Conservation (phyloP, 92 coral and sea anemone genomes). For the Blastomussa wellsi region DNA sequence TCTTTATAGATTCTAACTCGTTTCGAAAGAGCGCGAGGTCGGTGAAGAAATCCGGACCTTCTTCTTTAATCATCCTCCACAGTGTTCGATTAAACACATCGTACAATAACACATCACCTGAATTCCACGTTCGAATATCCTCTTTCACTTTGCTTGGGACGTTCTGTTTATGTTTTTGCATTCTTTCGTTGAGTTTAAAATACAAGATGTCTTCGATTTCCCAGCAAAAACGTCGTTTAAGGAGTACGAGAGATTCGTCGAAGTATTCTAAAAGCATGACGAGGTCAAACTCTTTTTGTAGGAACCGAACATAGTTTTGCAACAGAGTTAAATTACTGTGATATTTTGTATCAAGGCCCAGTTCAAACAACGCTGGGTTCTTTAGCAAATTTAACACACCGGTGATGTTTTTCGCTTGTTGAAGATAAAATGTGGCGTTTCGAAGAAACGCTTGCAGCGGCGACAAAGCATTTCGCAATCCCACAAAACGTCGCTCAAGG, state of each 20-base stretch:
- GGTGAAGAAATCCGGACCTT: conserved; percentile 59
- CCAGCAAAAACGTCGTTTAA: conserved; percentile 73
- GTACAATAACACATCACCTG: conserved; percentile 60
- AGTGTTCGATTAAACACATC: conserved; percentile 60
- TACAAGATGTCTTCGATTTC: conserved; percentile 59
- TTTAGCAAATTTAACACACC: conserved; percentile 13
- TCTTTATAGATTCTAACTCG: conserved; percentile 16
- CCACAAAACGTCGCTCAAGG: conserved; percentile 22
- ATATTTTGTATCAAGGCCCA: conserved; percentile 58
- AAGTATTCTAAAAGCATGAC: conserved; percentile 71
- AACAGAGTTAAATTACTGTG: conserved; percentile 45
- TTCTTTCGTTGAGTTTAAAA: conserved; percentile 64
- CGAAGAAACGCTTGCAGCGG: conserved; percentile 32
- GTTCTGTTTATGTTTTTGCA: conserved; percentile 8
- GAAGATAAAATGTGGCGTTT: conserved; percentile 12
- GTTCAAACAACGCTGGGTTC: conserved; percentile 70
- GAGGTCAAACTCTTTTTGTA: conserved; percentile 61
- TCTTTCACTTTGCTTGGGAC: conserved; percentile 28
- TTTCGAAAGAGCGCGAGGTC: conserved; percentile 51
- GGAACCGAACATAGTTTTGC: conserved; percentile 41
- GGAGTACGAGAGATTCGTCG: conserved; percentile 71
- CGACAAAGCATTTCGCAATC: neutral
- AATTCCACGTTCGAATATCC: conserved; percentile 57
- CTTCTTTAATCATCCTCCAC: conserved; percentile 53
- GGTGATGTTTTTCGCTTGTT: neutral